phyloP scores from a whole-genome alignment of 2,797 vertebrate genomes.

The Fringilla coelebs region DNA sequence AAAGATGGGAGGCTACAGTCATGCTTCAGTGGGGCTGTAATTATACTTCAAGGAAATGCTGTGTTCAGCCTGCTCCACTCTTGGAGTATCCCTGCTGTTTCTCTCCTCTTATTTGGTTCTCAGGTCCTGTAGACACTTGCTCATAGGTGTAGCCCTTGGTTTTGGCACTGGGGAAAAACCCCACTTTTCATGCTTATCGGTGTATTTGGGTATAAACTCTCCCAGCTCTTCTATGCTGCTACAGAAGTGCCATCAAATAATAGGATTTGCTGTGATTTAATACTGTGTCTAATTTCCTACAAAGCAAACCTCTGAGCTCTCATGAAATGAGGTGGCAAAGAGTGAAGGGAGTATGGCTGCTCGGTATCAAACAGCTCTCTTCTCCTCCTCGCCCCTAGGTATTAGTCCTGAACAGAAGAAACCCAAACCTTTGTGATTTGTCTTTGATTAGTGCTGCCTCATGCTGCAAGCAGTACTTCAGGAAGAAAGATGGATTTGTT shows the following conservation, averaged over 20 bases:
- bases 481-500: slow-evolving; percentile 54
- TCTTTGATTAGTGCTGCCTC: slow-evolving; percentile 61
- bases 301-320: slow-evolving; percentile 15
- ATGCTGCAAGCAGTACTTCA: slow-evolving; percentile 37
- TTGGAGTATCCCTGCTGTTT: slow-evolving; percentile 38
- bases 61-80: slow-evolving; percentile 3
- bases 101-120: slow-evolving; percentile 52
- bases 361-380: not conserved
- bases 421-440: slow-evolving; percentile 47
- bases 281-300: not conserved
- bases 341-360: slow-evolving; percentile 13
- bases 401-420: slow-evolving; percentile 28
- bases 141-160: not conserved
- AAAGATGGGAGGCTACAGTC: slow-evolving; percentile 64
- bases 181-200: not conserved
- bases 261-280: not conserved
- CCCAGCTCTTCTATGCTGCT: not conserved
- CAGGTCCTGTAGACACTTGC: not conserved
- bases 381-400: slow-evolving; percentile 31
- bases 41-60: slow-evolving; percentile 60
- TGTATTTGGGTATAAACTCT: not conserved
- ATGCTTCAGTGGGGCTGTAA: slow-evolving; percentile 65
- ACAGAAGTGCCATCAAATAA: not conserved
- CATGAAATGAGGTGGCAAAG: slow-evolving; percentile 4
- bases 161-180: not conserved